A percentile compares a stretch with the other conserved stretches of the same genome.
Evolutionary conservation across 2,113 vertebrate genomes (phyloP).

Genomic region (Hemiscyllium ocellatum): DNA sequence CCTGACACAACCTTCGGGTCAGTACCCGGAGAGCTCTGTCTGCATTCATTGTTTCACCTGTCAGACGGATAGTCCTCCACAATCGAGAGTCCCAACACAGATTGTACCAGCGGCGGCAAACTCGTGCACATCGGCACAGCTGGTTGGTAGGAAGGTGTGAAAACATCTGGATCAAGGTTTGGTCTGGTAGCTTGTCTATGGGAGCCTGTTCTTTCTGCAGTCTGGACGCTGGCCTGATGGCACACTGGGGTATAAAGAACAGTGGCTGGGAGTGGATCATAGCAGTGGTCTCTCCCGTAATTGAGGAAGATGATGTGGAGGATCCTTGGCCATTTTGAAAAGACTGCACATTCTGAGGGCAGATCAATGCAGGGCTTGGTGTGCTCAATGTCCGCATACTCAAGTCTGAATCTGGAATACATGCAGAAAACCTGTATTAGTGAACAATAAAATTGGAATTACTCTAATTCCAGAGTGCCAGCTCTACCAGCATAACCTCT

Average conservation of each 20-base stretch:
- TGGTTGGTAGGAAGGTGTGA: constrained; percentile 90
- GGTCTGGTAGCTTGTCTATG: constrained; percentile 79
- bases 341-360: constrained; percentile 68
- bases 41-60: constrained; percentile 79
- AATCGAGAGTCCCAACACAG: constrained; percentile 92
- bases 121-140: constrained; percentile 85
- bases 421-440: constrained; percentile 39
- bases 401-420: constrained; percentile 78
- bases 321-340: constrained; percentile 79
- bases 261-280: constrained; percentile 82
- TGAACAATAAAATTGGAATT: neutral
- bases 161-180: constrained; percentile 75
- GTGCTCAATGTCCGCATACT: constrained; percentile 90
- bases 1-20: constrained; percentile 88
- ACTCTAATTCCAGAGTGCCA: neutral
- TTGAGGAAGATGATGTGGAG: constrained; percentile 77
- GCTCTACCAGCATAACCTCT: neutral
- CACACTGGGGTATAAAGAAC: constrained; percentile 65
- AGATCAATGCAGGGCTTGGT: constrained; percentile 85
- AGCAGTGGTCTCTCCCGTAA: constrained; percentile 81
- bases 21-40: constrained; percentile 89
- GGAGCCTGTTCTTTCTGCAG: constrained; percentile 69
- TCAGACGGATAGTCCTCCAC: constrained; percentile 81
- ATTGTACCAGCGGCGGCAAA: constrained; percentile 93
- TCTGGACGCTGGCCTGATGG: constrained; percentile 66